Base-by-base conservation (phyloP, 2,888 invertebrate genomes). In the Biston betularia region DNA sequence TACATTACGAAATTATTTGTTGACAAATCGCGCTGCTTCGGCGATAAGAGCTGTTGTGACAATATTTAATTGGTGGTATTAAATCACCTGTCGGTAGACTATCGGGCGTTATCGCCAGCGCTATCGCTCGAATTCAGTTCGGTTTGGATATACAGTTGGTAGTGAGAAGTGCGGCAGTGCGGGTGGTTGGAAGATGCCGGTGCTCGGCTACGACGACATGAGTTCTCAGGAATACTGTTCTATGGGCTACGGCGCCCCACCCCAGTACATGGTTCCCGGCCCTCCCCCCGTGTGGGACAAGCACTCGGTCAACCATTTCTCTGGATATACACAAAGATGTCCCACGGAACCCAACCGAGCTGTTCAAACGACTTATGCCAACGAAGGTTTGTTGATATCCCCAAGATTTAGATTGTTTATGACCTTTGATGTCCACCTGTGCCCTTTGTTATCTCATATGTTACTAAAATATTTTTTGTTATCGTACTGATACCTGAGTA, bases 151-250 rank as follows among this genome's bases (percentile, higher is more conserved):
- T 80, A 81, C 77, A 79, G 77, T 84, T 76, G 78, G 74, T 73
- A 73, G 86, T 80, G 80, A 79, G 74, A 71, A 74, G 77, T 69
- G 72, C 78, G 74, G 73, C 79, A 74, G 82, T 72, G 76, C 70
- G 74, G 78, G 78, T 75, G 79, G 73, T 74, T 75, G 84, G 84
- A 93, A 89, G 77, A 93, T 93, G 93, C 93, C 92, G 77, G 91
- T 88, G 81, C 84, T 90, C 63, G 89, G 90, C 24, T 87, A 80
- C 87, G 89, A 88, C 65, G 86, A 82, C 81, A 87, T 90, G 85
- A 75, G 86, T 72, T 83, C 90, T 55, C 90, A 91, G 80, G 90
- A 92, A 73, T 73, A 87, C 75, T 89, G 86, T 76, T 79, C 85
- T 64, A 79, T 87, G 85, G 84, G 87, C 65, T 92, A 87, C 76